Base-by-base conservation (phyloP, 2,797 vertebrate species). In the Nasua narica region DNA sequence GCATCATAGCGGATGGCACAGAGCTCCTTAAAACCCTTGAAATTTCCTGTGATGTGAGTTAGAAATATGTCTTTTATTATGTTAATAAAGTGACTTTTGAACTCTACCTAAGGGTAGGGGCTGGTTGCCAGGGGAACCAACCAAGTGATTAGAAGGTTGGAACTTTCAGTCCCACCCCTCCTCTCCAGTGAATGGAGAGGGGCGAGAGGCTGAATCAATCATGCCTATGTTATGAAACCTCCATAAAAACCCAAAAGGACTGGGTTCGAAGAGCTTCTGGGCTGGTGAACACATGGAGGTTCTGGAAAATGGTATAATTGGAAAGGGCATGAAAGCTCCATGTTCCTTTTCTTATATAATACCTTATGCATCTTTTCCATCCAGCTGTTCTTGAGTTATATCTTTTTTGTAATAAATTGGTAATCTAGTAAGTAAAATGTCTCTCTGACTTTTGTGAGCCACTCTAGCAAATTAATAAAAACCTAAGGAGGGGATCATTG, bases 401-500 rank as follows among this genome's bases (percentile, higher is more conserved):
- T 27, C 29, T 1, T 46, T n/a, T 69, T 56, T 25, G 13, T 43
- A 70, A 69, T 19, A 90, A 90, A 56, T 23, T 19, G 11, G 5
- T 6, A 58, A 58, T 23, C 62, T 65, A 62, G 10, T 35, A 46
- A 54, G 5, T 74, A 60, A 82, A 93, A 62, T 54, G 12, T 32
- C 40, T 62, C n/a, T 70, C 7, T 60, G 32, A 72, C 15, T 87
- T 81, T 77, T 72, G n/a, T 60, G 27, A 70, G 27, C n/a, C 62
- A 87, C 14, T 81, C 27, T 40, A 81, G 76, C 52, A 60, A 81
- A 72, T 81, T n/a, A 27, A n/a, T 19, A 2, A 21, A 56, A 56
- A 72, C 15, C 7, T 2, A 15, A 56, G 19, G 48, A 56, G 37
- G 11, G 10, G 21, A 54, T 15, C 0, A 0, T 11, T n/a, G 5